A percentile compares a stretch with the other conserved stretches of the same genome.
phyloP scores from a whole-genome alignment of 2,797 vertebrate species.

The Prunella strophiata region DNA sequence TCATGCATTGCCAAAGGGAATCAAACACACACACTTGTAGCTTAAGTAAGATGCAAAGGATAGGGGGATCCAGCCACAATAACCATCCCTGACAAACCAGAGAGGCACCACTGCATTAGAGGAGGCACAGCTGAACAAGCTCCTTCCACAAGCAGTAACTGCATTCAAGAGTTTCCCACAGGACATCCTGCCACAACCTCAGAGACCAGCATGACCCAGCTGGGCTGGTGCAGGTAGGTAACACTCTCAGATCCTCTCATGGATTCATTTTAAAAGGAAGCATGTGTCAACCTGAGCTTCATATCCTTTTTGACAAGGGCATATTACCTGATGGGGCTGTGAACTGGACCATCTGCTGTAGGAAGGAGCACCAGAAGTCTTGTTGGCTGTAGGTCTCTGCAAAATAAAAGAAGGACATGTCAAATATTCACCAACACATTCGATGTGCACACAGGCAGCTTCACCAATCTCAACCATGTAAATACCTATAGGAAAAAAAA shows the following conservation, averaged over 20 bases:
- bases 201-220: neutral
- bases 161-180: neutral
- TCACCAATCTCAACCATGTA: neutral
- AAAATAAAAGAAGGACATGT: constrained; percentile 72
- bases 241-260: neutral
- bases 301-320: constrained; percentile 33
- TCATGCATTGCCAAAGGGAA: neutral
- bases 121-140: neutral
- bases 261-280: neutral
- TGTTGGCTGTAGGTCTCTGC: constrained; percentile 79
- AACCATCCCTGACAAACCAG: neutral
- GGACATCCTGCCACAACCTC: neutral
- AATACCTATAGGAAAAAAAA: neutral
- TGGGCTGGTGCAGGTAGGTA: neutral
- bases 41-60: neutral
- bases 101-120: neutral
- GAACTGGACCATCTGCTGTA: constrained; percentile 88
- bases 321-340: constrained; percentile 87
- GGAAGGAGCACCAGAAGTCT: constrained; percentile 78
- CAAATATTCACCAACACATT: constrained; percentile 50
- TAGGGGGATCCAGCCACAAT: neutral
- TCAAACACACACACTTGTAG: neutral
- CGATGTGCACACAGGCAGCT: constrained; percentile 10
- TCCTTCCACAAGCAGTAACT: neutral
- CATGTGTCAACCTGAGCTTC: neutral